A percentile compares a stretch with the other conserved stretches of the same genome.
These are phyloP conservation scores for Heliconius sara DNA, from an alignment of 2,888 invertebrate genomes.

Conservation along the genomic window DNA sequence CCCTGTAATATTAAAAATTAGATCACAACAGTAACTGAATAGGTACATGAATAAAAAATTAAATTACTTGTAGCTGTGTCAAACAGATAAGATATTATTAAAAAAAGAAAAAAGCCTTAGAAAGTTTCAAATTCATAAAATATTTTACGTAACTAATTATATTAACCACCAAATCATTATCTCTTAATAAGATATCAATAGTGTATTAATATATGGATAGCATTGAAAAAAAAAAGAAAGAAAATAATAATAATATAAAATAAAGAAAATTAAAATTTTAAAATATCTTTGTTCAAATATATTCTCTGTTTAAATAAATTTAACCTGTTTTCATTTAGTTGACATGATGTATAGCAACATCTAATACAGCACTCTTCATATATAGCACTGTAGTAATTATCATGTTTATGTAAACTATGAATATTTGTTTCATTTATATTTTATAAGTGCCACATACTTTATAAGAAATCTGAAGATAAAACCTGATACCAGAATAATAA, in stretches of 20 bases:
- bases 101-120: not conserved
- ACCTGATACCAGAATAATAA: not conserved
- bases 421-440: not conserved
- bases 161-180: not conserved
- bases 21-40: not conserved
- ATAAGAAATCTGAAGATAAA: not conserved
- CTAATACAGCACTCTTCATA: not conserved
- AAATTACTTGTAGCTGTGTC: not conserved
- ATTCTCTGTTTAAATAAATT: too few species aligned
- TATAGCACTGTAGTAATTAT: not conserved
- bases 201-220: not conserved
- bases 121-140: not conserved
- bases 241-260: too few species aligned
- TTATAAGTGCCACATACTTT: not conserved
- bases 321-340: too few species aligned
- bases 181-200: not conserved
- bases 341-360: not conserved
- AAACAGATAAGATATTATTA: not conserved
- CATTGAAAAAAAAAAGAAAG: not conserved
- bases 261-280: too few species aligned
- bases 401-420: too few species aligned
- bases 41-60: not conserved
- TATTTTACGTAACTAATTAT: not conserved
- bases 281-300: not conserved
- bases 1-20: constrained; percentile 36